These are phyloP conservation scores for Ciona savignyi DNA, from an alignment of 23 tunicate species.

Conservation along the genomic window DNA sequence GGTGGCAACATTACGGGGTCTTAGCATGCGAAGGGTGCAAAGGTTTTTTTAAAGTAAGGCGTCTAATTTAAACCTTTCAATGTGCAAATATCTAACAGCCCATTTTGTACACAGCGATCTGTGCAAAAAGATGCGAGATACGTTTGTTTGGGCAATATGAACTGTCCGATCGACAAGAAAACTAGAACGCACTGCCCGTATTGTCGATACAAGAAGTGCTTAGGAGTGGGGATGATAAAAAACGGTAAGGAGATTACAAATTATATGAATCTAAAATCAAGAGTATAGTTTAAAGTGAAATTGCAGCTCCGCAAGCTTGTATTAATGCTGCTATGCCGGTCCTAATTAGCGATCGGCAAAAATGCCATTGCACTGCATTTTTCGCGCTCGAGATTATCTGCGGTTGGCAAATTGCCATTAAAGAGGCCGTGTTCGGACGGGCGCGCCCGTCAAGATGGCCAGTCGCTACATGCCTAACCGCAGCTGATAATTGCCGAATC, in stretches of 20 bases:
- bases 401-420: not conserved
- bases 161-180: constrained; percentile 92
- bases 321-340: not conserved
- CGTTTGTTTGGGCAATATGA: constrained; percentile 84
- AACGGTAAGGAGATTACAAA: constrained; percentile 61
- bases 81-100: not conserved
- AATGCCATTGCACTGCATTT: not conserved
- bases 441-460: not conserved
- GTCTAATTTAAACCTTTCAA: not conserved
- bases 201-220: constrained; percentile 93
- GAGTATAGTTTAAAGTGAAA: too few species aligned
- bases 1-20: constrained; percentile 99
- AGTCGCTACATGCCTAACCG: not conserved
- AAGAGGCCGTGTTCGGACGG: not conserved
- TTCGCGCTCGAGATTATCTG: not conserved
- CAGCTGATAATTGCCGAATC: not conserved
- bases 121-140: constrained; percentile 97
- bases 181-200: constrained; percentile 97
- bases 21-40: constrained; percentile 99
- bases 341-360: not conserved
- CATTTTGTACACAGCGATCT: constrained; percentile 56
- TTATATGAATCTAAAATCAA: too few species aligned
- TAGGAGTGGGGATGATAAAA: constrained; percentile 91
- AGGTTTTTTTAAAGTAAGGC: constrained; percentile 96
- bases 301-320: not conserved